A percentile compares a stretch with the other conserved stretches of the same genome.
phyloP scores from a whole-genome alignment of 2,113 vertebrate genomes.

The Balaeniceps rex region DNA sequence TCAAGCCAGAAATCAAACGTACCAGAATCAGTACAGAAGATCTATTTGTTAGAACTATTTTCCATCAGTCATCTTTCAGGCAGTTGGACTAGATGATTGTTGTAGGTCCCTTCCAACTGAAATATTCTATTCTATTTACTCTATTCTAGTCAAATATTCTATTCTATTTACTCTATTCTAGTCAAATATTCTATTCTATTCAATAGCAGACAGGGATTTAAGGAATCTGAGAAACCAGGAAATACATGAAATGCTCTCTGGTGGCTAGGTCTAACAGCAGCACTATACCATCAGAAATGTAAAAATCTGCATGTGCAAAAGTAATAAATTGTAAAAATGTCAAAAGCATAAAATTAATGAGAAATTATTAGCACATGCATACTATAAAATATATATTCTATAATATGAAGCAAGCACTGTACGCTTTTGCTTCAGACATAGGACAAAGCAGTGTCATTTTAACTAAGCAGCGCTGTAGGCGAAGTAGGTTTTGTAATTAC shows the following conservation, averaged over 20 bases:
- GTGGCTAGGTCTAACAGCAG: not conserved
- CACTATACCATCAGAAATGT: not conserved
- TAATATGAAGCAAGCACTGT: too few relatives aligned
- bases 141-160: not conserved
- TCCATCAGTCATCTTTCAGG: not conserved
- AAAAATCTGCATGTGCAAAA: not conserved
- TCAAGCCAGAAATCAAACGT: not conserved
- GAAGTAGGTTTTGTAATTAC: not conserved
- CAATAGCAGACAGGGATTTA: not conserved
- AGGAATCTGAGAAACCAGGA: not conserved
- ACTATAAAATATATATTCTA: too few relatives aligned
- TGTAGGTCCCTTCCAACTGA: not conserved
- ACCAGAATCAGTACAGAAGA: not conserved
- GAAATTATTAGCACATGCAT: not conserved
- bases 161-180: not conserved
- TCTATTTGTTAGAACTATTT: not conserved
- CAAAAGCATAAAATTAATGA: not conserved
- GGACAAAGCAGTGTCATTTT: not conserved
- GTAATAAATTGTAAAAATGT: not conserved
- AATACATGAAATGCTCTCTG: not conserved
- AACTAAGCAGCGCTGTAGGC: too few relatives aligned
- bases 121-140: not conserved
- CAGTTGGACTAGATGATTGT: not conserved
- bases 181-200: not conserved
- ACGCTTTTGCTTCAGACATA: fast-evolving